Base-by-base conservation (phyloP, 2,797 vertebrate genomes). In the Bradypus variegatus region DNA sequence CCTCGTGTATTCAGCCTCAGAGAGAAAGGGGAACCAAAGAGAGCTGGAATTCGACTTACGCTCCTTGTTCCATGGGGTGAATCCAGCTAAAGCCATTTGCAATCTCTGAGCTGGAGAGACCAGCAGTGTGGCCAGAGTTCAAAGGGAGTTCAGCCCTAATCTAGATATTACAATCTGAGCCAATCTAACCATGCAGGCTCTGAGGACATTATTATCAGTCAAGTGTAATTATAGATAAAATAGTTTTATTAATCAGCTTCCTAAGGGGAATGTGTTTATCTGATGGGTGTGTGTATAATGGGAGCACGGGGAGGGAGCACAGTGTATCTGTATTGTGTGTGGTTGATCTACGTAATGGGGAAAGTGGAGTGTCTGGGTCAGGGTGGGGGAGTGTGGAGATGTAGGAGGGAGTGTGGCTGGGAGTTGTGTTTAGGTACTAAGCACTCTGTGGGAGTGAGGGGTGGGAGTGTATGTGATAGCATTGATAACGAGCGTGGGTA, bases 161-260 rank as follows among this genome's bases (percentile, higher is more conserved):
- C 96, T 95, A 65, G 84, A 81, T 86, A 48, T 93, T 91, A 90
- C 86, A 50, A 95, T 95, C 94, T 95, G 75, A 94, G 45, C 73
- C 64, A 33, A 86, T 93, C 94, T 96, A 95, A 94, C 85, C 75
- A 83, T 58, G 72, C 91, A 90, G 88, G 83, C 89, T 94, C 92
- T 94, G 92, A 86, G 93, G 92, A 81, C 94, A 86, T 95, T 94
- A 88, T 93, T 95, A 94, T 94, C 96, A 96, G 95, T 95, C 95
- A 94, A 95, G 93, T 95, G 96, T 96, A 96, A 96, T 96, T 95
- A 96, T 53, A 96, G 96, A 96, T 96, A 96, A 96, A 95, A 96
- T 96, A 94, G 93, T 96, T 96, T 95, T 95, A 95, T 94, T 96
- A 96, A 96, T 96, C 96, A 60, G 91, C 93, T 93, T 96, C 94